Conservation (phyloP, 2,888 invertebrate species). For the Epinotia demarniana region DNA sequence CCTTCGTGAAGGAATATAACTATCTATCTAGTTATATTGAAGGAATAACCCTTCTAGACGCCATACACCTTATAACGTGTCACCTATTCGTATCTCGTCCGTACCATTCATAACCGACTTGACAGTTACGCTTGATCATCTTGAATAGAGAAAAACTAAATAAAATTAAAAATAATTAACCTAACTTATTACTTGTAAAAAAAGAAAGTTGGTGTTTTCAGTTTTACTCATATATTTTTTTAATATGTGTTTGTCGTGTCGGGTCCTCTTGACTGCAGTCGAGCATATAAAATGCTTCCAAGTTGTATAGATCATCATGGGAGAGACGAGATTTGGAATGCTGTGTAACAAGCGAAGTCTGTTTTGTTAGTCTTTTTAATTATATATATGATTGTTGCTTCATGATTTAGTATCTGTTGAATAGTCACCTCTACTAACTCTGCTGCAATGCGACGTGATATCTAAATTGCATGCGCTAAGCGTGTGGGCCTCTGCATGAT, state of each 20-base stretch:
- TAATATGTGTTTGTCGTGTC: background rate
- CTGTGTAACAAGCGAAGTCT: background rate
- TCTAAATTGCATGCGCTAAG: background rate
- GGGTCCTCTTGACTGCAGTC: background rate
- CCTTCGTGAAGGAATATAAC: no score
- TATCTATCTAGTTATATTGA: background rate
- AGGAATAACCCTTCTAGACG: background rate
- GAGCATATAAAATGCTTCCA: background rate
- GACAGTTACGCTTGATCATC: background rate
- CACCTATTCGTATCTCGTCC: background rate
- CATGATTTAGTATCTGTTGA: background rate
- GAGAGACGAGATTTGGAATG: background rate
- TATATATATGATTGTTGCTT: background rate
- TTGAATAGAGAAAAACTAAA: background rate
- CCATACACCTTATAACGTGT: background rate
- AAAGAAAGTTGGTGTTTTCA: background rate
- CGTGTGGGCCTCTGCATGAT: background rate
- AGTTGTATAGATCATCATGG: background rate
- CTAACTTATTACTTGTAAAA: no score
- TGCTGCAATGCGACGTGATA: constrained; percentile 28
- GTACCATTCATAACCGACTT: background rate
- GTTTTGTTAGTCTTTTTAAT: background rate
- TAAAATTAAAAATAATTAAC: no score
- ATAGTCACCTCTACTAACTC: background rate
- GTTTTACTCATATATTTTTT: background rate